Percentiles rank a stretch among this genome's conserved stretches.
Conservation (phyloP, 2,888 invertebrate species). For the Clunio marinus region DNA sequence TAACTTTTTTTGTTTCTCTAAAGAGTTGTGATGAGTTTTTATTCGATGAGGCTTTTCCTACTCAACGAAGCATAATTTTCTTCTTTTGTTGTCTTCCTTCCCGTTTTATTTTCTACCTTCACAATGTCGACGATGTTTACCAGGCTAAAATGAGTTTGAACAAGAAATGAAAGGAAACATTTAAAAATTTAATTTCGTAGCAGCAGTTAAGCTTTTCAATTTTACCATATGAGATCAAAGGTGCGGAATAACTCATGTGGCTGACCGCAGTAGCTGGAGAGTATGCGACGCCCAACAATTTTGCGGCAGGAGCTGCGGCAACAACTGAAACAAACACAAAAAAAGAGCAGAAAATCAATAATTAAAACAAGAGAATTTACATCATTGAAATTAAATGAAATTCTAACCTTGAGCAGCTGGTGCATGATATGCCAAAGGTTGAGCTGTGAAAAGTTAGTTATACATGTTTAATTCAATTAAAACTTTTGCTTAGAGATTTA, state of each 20-base stretch:
- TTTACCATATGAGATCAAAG: constrained; percentile 32
- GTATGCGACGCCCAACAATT: constrained; percentile 58
- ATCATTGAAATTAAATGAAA: background rate
- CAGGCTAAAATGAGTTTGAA: background rate
- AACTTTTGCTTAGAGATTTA: no score
- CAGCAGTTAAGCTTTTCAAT: background rate
- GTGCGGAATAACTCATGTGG: constrained; percentile 56
- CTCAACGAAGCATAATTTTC: no score
- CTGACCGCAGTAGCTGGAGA: constrained; percentile 60
- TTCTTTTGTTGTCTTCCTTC: background rate
- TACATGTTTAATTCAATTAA: no score
- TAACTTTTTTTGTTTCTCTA: no score
- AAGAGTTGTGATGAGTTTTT: no score
- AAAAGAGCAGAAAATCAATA: background rate
- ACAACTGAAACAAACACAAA: constrained; percentile 30
- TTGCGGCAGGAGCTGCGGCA: constrained; percentile 47
- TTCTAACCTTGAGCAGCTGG: constrained; percentile 34
- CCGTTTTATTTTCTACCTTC: background rate
- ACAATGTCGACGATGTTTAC: constrained; percentile 17
- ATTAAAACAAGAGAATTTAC: background rate
- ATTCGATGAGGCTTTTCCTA: no score
- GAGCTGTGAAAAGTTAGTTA: constrained; percentile 33
- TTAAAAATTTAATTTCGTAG: background rate
- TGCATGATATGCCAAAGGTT: background rate
- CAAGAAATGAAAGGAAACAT: background rate